Base-by-base conservation (phyloP, 2,797 vertebrate genomes). In the Aldrovandia affinis region DNA sequence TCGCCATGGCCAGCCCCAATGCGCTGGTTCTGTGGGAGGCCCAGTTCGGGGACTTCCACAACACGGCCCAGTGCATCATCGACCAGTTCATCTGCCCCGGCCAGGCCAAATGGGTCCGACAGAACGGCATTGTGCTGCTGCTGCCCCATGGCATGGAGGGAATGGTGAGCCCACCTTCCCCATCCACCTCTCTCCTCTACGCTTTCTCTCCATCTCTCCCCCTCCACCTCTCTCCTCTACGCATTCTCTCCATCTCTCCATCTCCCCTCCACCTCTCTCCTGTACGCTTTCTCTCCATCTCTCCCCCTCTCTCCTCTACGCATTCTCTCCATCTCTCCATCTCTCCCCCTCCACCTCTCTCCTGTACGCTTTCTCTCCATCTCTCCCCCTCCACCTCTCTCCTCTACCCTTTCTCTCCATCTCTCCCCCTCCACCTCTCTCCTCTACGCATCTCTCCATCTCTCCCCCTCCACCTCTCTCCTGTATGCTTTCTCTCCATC, bases 111-210 rank as follows among this genome's bases (percentile, higher is more conserved):
- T 97, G 97, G 97, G 96, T 97, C 87, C 81, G 97, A 73, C 96
- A 97, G 92, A 98, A 97, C 0, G 97, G 97, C 89, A 97, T 98
- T 0, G 97, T 98, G 54, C 90, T 98, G 88, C 94, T 98, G 87
- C 96, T 98, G 2, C 97, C 97, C 44, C 97, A 97, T 0, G 97
- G 97, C 92, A 95, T 98, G 96, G 97, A 98, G 92, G 97, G 97
- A 85, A 97, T 97, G 97, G 97, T 98, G 92, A 88, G 95, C 81
- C 28, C 75, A 8, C 2, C 5, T 10, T 6, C 36, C 14, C 9
- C 12, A 44, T 10, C 18, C 9, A 44, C 39, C 77, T 28, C 73
- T 44, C n/a, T 47, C 0, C n/a, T n/a, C n/a, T n/a, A n/a, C n/a
- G n/a, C n/a, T n/a, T n/a, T n/a, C n/a, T n/a, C n/a, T n/a, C n/a